phyloP scores from a whole-genome alignment of 2,888 invertebrate species.

The Andrena marginata region DNA sequence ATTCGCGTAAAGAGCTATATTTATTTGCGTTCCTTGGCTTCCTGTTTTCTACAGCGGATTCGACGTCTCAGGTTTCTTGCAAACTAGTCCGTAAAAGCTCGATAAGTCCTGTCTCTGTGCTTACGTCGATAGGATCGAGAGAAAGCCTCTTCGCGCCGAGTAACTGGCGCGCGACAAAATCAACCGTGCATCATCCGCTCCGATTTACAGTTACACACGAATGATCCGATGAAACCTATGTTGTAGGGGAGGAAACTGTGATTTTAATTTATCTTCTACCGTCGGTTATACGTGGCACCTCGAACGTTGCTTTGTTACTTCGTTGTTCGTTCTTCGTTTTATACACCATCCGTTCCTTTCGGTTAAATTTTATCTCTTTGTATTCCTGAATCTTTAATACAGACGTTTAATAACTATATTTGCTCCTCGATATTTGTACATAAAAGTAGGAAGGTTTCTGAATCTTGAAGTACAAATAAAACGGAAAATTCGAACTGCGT shows the following conservation, averaged over 20 bases:
- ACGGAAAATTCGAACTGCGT: constrained; percentile 10
- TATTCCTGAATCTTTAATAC: neutral
- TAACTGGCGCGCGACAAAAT: constrained; percentile 4
- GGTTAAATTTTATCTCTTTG: neutral
- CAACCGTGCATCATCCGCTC: neutral
- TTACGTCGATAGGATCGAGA: constrained; percentile 12
- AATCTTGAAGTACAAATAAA: constrained; percentile 37
- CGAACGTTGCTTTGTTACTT: neutral
- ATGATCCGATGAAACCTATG: neutral
- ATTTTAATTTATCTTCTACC: constrained; percentile 74
- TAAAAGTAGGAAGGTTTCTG: neutral
- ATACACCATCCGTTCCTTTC: neutral
- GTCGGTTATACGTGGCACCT: constrained; percentile 32
- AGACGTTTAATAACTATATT: neutral
- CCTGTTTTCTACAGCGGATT: constrained; percentile 5
- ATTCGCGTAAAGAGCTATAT: constrained; percentile 10
- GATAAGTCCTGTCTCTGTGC: constrained; percentile 17
- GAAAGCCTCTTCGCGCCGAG: neutral
- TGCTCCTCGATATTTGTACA: constrained; percentile 5
- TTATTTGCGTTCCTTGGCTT: constrained; percentile 20
- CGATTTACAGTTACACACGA: neutral
- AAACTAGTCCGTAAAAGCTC: constrained; percentile 32
- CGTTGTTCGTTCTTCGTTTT: neutral
- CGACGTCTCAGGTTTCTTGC: constrained; percentile 26
- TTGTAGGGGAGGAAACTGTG: constrained; percentile 69